Base-by-base conservation (phyloP, 2,888 invertebrate species). In the Busseola fusca region DNA sequence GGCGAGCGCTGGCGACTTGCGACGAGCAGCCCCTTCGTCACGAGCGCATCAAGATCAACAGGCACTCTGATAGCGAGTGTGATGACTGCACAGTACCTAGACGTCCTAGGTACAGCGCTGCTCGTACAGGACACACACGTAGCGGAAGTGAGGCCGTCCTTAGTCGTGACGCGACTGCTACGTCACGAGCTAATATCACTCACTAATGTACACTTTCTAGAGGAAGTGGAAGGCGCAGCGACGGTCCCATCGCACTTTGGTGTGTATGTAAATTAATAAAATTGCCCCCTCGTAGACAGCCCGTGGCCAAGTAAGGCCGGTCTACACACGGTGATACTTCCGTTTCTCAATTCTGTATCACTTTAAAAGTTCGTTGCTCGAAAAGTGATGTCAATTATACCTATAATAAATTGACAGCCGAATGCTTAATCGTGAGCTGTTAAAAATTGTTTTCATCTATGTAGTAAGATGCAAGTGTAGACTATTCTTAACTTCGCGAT, bases 91-190 rank as follows among this genome's bases (percentile, higher is more conserved):
- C 65, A 63, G 50, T 66, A 48, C 52, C 71, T 74, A 73, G 71
- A 40, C 60, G 45, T 42, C 50, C 63, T 64, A 65, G 57, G 59
- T 71, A 66, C 63, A 60, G 45, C 54, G 37, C 37, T 59, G 34
- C 30, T 63, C 57, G 56, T 59, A 59, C 78, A 82, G 89, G 85
- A 87, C 91, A 85, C 91, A 89, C 89, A 87, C 89, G 87, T 81
- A 89, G 90, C 91, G 91, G 91, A 91, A 88, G 87, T 72, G 84
- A 76, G 84, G 72, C 78, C 82, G 80, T 86, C 91, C 90, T 90
- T 90, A 88, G 89, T 87, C 83, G 82, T 83, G 83, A 83, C 82
- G 85, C 79, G 80, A 78, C 79, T 79, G 76, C 77, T 78, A 73
- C 75, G 79, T 80, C 84, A 83, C 80, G 75, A 87, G 74, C 84